Base-by-base conservation (phyloP, 2,888 invertebrate species). In the Euplexia lucipara region DNA sequence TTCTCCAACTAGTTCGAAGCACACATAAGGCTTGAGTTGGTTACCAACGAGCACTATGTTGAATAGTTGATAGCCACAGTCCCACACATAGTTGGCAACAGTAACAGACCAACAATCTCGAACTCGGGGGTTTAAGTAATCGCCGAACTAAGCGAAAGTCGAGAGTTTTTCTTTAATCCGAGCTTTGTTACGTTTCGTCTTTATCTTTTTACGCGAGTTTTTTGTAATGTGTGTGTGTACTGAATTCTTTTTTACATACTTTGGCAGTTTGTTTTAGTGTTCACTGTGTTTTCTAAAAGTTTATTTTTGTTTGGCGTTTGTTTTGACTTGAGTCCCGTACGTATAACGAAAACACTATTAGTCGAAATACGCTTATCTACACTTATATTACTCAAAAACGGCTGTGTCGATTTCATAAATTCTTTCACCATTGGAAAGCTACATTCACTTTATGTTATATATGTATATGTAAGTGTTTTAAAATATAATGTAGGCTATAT, bases 101-200 rank as follows among this genome's bases (percentile, higher is more conserved):
- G 53, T 39, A 20, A 20, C 53, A 49, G 34, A 20, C 49, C 49
- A 66, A 73, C 67, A 39, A 57, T 53, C 69, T 49, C 60, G 10
- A 72, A 72, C 77, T 76, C 65, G 8, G 47, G 45, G 66, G 65
- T 57, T 79, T 64, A 75, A 79, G 76, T 78, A 76, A 78, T 78
- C 72, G 80, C 39, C 66, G 64, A 79, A 76, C 69, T 60, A 59
- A 58, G 54, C 61, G 59, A 57, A 78, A 76, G 49, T 76, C 59
- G 32, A 12, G 18, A 72, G 65, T 67, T 76, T 68, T 69, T 52
- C 66, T 69, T 79, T 76, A 78, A 79, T 79, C 72, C 59, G 45
- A 51, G 77, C 68, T 72, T 78, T 78, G 69, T 69, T 59, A 68
- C 61, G 37, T 67, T 68, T 70, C 52, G 42, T 34, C 69, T 79